Evolutionary conservation across 2,888 invertebrate species (phyloP).

Genomic region (Microdon myrmicae): DNA sequence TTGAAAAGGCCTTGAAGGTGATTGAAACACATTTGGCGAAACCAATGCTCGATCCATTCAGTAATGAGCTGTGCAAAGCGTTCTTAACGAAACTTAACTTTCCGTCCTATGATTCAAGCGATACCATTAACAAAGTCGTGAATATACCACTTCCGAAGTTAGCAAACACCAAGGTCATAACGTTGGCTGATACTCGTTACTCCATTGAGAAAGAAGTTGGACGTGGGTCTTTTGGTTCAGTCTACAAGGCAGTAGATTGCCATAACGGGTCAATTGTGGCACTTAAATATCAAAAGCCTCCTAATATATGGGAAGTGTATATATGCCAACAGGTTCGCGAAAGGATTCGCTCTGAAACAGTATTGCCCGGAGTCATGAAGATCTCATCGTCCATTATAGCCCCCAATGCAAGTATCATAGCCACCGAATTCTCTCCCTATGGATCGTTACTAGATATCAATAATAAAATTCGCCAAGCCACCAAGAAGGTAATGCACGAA

Average conservation of each 20-base stretch:
- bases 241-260: conserved; percentile 70
- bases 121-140: conserved; percentile 71
- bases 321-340: conserved; percentile 72
- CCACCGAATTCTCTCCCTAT: conserved; percentile 83
- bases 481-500: conserved; percentile 79
- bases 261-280: conserved; percentile 70
- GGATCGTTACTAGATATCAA: conserved; percentile 87
- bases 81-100: conserved; percentile 80
- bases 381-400: conserved; percentile 82
- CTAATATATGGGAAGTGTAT: conserved; percentile 94
- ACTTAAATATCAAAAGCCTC: conserved; percentile 88
- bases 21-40: conserved; percentile 64
- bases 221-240: conserved; percentile 88
- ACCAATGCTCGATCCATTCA: conserved; percentile 82
- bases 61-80: conserved; percentile 75
- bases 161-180: conserved; percentile 68
- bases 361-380: conserved; percentile 79
- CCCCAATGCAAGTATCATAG: conserved; percentile 84
- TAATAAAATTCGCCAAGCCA: conserved; percentile 78
- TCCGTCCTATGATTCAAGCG: conserved; percentile 73
- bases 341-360: conserved; percentile 68
- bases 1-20: conserved; percentile 62
- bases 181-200: conserved; percentile 71
- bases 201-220: conserved; percentile 81
- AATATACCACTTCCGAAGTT: conserved; percentile 72